Conservation (phyloP, 1,140 invertebrate species). For the Temnothorax nylanderi region DNA sequence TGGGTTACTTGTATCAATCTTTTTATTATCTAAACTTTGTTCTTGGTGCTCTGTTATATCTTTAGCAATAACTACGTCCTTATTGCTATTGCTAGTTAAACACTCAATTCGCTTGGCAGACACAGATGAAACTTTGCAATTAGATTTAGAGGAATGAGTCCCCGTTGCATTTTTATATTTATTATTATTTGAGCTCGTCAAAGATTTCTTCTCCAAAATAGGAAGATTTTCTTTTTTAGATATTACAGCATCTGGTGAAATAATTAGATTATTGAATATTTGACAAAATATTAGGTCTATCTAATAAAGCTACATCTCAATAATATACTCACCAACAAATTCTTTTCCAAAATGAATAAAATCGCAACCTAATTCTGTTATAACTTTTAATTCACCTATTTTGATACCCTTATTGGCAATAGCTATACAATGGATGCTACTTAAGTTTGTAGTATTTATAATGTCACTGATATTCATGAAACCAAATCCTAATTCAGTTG, state of each 20-base stretch:
- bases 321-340: slow-evolving; percentile 81
- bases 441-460: slow-evolving; percentile 70
- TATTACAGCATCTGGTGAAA: slow-evolving; percentile 73
- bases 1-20: slow-evolving; percentile 65
- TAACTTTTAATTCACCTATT: slow-evolving; percentile 82
- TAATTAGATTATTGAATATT: slow-evolving; percentile 31
- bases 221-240: slow-evolving; percentile 81
- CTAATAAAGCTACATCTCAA: slow-evolving; percentile 40
- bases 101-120: slow-evolving; percentile 64
- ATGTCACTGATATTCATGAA: slow-evolving; percentile 74
- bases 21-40: slow-evolving; percentile 71
- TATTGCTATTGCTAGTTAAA: slow-evolving; percentile 62
- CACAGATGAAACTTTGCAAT: slow-evolving; percentile 63
- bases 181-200: slow-evolving; percentile 46
- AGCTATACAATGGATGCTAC: slow-evolving; percentile 73
- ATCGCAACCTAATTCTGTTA: slow-evolving; percentile 84
- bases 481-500: slow-evolving; percentile 79
- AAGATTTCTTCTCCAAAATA: slow-evolving; percentile 69
- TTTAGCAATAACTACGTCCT: slow-evolving; percentile 61
- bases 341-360: slow-evolving; percentile 85
- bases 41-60: slow-evolving; percentile 49
- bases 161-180: slow-evolving; percentile 75
- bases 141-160: slow-evolving; percentile 72
- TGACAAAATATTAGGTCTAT: not conserved
- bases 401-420: slow-evolving; percentile 82